Percentiles rank a stretch among this genome's conserved stretches.
Conservation (phyloP, 2,888 invertebrate species). For the Orthonychiurus folsomi region DNA sequence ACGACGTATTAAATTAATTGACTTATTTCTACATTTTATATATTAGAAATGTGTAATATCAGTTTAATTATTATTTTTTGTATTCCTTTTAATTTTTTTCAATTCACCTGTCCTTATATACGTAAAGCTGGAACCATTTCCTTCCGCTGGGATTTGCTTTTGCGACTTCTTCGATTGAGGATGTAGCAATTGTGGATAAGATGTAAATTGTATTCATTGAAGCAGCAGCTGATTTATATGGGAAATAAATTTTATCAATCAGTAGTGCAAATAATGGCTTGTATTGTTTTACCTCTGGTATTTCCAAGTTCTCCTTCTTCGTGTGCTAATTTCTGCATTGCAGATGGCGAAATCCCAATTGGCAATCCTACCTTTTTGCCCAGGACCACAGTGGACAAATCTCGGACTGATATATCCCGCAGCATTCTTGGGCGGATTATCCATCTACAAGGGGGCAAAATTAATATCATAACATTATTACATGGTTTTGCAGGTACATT, state of each 20-base stretch:
- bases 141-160: constrained; percentile 61
- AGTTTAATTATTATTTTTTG: not conserved
- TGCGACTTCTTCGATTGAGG: constrained; percentile 79
- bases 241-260: not conserved
- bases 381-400: constrained; percentile 55
- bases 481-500: too few relatives aligned
- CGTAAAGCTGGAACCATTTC: constrained; percentile 88
- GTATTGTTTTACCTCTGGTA: constrained; percentile 44
- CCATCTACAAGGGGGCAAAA: constrained; percentile 49
- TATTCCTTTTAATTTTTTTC: constrained; percentile 7
- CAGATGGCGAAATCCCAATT: constrained; percentile 73
- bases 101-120: constrained; percentile 67
- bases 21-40: constrained; percentile 52
- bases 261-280: not conserved
- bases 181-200: constrained; percentile 75
- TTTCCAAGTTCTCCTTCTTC: constrained; percentile 76
- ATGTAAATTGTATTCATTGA: constrained; percentile 65
- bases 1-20: constrained; percentile 55
- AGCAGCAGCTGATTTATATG: constrained; percentile 59
- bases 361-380: constrained; percentile 62
- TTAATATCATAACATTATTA: too few relatives aligned
- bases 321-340: constrained; percentile 86
- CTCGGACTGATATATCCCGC: constrained; percentile 59
- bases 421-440: constrained; percentile 69
- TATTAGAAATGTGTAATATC: not conserved